Evolutionary conservation across 92 coral and sea anemone genomes (phyloP), one percentile per base, ranked within the genome.

Genomic region (Epizoanthus stellaris): DNA sequence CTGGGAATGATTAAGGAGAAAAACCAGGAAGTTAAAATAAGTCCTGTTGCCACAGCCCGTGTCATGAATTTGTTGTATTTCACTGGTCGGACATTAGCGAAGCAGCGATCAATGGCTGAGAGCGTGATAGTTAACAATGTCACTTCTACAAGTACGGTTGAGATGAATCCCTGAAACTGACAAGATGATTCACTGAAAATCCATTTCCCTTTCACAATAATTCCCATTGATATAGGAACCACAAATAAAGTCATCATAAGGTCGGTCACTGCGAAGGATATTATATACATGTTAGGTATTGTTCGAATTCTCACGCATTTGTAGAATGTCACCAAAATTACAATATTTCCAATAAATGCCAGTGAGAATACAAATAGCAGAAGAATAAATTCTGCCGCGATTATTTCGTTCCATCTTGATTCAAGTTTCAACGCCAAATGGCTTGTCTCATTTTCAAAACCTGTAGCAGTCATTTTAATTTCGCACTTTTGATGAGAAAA

Each of bases 341-440:
- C 25, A 79, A 47, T 42, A 39, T 79, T 79, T 17, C 83, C 83
- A 3, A 79, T 61, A 19, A 64, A 15, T 9, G 83, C 83, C 67
- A 20, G 2, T 42, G 43, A 30, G 58, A 79, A 23, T 39, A 79
- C 60, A 17, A 56, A 40, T 3, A 19, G 4, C 8, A 61, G 20
- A 2, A 79, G 83, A 79, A 79, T 63, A 9, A 79, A 63, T 12
- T 79, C 83, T 64, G 83, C 83, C 4, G 43, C 83, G 42, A 79
- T 63, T 19, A 79, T 79, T 79, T 79, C 83, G 43, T 63, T 30
- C 83, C 83, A 79, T 79, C 83, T 79, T 79, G 71, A n/a, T 79
- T 79, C 39, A 13, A 79, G 83, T 79, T 63, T 34, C 2, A 63
- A 16, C 43, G 54, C 59, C 49, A 79, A 45, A 14, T 62, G 6